A percentile compares a stretch with the other conserved stretches of the same genome.
Conservation (phyloP, 2,888 invertebrate species). For the Drosophila limbata region DNA sequence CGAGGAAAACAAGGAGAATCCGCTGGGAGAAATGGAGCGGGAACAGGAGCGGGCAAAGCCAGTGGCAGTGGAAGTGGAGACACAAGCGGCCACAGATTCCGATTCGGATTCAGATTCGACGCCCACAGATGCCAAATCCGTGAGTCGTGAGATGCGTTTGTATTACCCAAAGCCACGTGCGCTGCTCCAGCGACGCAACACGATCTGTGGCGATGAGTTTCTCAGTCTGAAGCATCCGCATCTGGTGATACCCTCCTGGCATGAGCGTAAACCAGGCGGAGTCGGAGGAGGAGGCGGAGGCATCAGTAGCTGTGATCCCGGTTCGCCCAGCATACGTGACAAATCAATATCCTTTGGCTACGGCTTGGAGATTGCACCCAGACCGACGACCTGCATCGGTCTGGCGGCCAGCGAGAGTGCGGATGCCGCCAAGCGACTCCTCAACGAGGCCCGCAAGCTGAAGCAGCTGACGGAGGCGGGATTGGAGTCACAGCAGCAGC, state of each 20-base stretch:
- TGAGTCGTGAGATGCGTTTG: conserved; percentile 86
- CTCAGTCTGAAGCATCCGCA: conserved; percentile 81
- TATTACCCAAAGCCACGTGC: conserved; percentile 92
- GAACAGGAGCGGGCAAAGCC: background rate
- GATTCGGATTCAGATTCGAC: conserved; percentile 85
- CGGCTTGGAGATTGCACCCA: conserved; percentile 89
- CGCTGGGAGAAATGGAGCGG: background rate
- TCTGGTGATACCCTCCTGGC: conserved; percentile 88
- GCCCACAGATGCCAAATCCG: conserved; percentile 85
- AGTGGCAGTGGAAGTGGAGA: conserved; percentile 22
- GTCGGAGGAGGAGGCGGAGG: conserved; percentile 16
- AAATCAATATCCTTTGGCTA: conserved; percentile 93
- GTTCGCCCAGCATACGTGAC: conserved; percentile 89
- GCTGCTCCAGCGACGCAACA: conserved; percentile 92
- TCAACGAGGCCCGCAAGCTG: conserved; percentile 70
- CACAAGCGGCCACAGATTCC: conserved; percentile 75
- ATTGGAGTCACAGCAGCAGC: conserved; percentile 62
- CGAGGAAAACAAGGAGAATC: conserved; percentile 20
- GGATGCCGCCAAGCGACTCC: conserved; percentile 61
- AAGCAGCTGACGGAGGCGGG: conserved; percentile 67
- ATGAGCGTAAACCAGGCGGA: conserved; percentile 88
- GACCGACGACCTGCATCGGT: conserved; percentile 89
- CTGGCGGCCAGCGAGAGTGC: conserved; percentile 81
- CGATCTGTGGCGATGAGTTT: conserved; percentile 94
- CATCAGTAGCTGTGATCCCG: conserved; percentile 77